Evolutionary conservation across 1,140 invertebrate genomes (phyloP), one percentile per base, ranked within the genome.

Genomic region (Diploscapter pachys): DNA sequence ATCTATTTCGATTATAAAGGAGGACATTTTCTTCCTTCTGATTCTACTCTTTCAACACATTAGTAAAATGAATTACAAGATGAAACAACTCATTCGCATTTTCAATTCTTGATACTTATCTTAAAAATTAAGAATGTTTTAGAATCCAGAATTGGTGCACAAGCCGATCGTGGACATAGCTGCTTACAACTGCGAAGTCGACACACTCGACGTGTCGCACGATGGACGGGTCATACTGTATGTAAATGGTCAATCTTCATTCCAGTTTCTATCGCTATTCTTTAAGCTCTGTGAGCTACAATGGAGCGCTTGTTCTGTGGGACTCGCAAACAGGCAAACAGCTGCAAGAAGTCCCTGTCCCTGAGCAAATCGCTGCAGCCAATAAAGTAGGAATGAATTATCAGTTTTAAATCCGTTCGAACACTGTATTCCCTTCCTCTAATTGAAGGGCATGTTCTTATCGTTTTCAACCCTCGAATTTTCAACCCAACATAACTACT

Each of bases 121-220:
- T 9, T 9, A 31, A 50, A 50, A 71, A 56, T 31, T 31, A 56
- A 8, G 56, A 52, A n/a, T n/a, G 11, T 6, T 70, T 69, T 52
- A 72, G 71, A 62, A 72, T 69, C 71, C 71, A 8, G 49, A 50
- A 31, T 5, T 72, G n/a, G 49, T 50, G 31, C 53, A 63, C 53
- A 67, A 66, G 4, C 55, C 75, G 50, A 52, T 67, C 6, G 55
- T 72, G 5, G 8, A 63, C 5, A 49, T 75, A n/a, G 50, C 63
- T 49, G 67, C 73, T 54, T 61, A 74, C 51, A 13, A 13, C 48
- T 52, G 56, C 13, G 65, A 52, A 5, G 73, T 74, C 0, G 73
- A 74, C 54, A 67, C 68, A 49, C 62, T 74, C n/a, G 73, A 74
- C 31, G 62, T 74, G 50, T 68, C 73, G 3, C 55, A n/a, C 48